Conservation (phyloP, 2,113 vertebrate genomes). For the Emydocephalus ijimae region DNA sequence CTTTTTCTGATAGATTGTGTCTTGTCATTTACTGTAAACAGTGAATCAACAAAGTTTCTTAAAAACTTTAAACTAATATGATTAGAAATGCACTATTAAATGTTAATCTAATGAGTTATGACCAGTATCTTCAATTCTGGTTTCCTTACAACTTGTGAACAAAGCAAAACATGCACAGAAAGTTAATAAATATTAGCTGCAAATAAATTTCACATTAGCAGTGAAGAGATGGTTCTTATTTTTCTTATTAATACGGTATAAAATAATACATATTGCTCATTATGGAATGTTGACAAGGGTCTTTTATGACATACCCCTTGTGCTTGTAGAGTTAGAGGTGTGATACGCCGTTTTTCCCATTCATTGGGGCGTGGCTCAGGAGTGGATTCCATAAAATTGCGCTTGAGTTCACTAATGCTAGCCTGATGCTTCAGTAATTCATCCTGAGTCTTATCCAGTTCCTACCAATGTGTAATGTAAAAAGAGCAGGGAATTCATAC, state of each 20-base stretch:
- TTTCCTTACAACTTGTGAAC: slow-evolving; percentile 4
- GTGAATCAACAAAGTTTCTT: not conserved
- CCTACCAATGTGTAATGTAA: slow-evolving; percentile 77
- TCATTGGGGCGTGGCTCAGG: slow-evolving; percentile 94
- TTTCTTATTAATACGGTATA: slow-evolving; percentile 16
- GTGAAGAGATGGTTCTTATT: slow-evolving; percentile 28
- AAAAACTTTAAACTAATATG: not conserved
- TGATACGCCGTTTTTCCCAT: slow-evolving; percentile 98
- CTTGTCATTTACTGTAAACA: not conserved
- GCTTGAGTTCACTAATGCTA: slow-evolving; percentile 99
- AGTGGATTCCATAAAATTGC: slow-evolving; percentile 98
- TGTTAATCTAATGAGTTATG: slow-evolving; percentile 23
- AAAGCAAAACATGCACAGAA: slow-evolving; percentile 33
- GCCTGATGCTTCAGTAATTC: slow-evolving; percentile 99
- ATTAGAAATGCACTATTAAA: not conserved
- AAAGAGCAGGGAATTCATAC: slow-evolving; percentile 67
- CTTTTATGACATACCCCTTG: slow-evolving; percentile 88
- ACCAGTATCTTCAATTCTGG: not conserved
- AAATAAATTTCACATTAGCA: slow-evolving; percentile 49
- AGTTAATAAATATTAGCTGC: slow-evolving; percentile 64
- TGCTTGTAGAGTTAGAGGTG: slow-evolving; percentile 83
- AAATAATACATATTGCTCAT: not conserved
- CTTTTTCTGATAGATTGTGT: not conserved
- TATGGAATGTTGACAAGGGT: slow-evolving; percentile 45
- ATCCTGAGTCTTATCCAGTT: slow-evolving; percentile 98